These are phyloP conservation scores for Stenopsyche tienmushanensis DNA, from an alignment of 1,140 invertebrate species.

Conservation along the genomic window DNA sequence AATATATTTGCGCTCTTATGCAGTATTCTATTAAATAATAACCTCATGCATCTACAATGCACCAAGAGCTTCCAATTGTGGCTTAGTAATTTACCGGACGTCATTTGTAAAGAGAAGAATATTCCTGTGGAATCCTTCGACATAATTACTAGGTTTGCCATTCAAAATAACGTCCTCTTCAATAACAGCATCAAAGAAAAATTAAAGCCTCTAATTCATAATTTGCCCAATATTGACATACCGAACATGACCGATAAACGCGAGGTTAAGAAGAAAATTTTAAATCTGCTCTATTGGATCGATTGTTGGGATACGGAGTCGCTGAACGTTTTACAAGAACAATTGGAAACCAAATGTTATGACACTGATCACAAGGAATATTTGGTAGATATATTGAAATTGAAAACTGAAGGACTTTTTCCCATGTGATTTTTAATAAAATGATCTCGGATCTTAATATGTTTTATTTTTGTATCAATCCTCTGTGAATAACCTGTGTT, in stretches of 20 bases:
- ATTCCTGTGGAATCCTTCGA: conserved; percentile 49
- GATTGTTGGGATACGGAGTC: conserved; percentile 50
- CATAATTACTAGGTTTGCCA: conserved; percentile 52
- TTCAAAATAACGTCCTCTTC: conserved; percentile 49
- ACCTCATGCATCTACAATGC: conserved; percentile 48
- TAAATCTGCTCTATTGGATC: conserved; percentile 52
- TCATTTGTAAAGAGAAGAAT: conserved; percentile 47
- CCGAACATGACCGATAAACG: conserved; percentile 43
- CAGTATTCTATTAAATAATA: conserved; percentile 51
- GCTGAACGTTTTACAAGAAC: conserved; percentile 51
- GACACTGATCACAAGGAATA: conserved; percentile 26
- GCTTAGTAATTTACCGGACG: conserved; percentile 52
- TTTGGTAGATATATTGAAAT: conserved; percentile 33
- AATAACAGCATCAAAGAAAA: conserved; percentile 49
- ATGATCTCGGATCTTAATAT: conserved; percentile 5
- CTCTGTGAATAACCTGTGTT: too few species aligned
- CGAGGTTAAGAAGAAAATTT: conserved; percentile 47
- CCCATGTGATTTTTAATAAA: conserved; percentile 13
- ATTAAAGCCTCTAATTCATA: conserved; percentile 48
- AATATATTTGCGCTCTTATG: conserved; percentile 53
- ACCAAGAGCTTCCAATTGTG: conserved; percentile 49
- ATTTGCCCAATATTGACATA: conserved; percentile 51
- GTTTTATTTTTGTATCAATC: not conserved
- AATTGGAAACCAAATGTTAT: conserved; percentile 43
- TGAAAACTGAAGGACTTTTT: conserved; percentile 36